phyloP scores from a whole-genome alignment of 2,113 vertebrate species.

The Regulus satrapa region DNA sequence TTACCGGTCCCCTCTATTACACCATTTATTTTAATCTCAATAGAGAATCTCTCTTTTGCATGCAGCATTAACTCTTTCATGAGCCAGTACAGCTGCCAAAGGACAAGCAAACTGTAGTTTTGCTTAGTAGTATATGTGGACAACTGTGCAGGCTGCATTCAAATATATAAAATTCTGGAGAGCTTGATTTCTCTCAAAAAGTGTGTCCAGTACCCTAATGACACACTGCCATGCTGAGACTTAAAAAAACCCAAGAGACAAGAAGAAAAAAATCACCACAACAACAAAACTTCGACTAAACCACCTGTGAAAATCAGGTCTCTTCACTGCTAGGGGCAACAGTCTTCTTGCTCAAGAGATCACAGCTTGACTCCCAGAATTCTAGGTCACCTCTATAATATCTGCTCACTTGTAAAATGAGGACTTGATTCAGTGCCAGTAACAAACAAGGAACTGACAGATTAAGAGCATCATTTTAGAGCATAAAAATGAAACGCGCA shows the following conservation, averaged over 20 bases:
- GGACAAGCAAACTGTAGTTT: neutral
- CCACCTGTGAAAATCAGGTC: neutral
- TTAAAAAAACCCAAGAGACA: neutral
- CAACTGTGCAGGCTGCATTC: neutral
- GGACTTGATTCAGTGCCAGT: neutral
- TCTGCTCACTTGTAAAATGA: neutral
- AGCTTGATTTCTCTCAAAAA: neutral
- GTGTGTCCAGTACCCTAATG: no score
- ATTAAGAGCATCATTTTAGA: neutral
- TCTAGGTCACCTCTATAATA: conserved; percentile 22
- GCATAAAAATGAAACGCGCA: neutral
- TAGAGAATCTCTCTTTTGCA: neutral
- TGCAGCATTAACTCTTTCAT: neutral
- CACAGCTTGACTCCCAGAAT: conserved; percentile 2
- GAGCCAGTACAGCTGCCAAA: neutral
- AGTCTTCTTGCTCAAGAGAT: neutral
- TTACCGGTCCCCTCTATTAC: neutral
- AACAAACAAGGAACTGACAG: neutral
- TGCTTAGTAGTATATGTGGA: neutral
- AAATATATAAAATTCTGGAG: neutral
- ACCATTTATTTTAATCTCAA: neutral
- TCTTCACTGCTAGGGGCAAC: neutral
- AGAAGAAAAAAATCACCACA: neutral
- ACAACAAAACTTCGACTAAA: neutral
- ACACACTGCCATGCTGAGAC: neutral